Base-by-base conservation (phyloP, 2,797 vertebrate species). In the Sebastes reedi region DNA sequence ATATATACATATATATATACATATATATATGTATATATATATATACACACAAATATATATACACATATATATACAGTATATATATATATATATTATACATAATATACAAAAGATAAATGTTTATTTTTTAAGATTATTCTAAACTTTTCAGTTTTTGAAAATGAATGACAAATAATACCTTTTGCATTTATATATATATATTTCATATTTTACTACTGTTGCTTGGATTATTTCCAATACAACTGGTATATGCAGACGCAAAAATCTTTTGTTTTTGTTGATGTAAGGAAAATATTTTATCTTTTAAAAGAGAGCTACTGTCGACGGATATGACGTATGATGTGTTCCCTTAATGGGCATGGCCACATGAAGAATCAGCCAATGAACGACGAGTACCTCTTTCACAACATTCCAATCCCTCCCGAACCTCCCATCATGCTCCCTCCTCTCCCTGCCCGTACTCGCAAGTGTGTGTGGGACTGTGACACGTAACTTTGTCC, bases 401-500 rank as follows among this genome's bases (percentile, higher is more conserved):
- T 86, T 87, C 80, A 88, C 90, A 90, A 91, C 89, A 86, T 91
- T 94, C 90, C 86, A 61, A 24, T 67, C 67, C 20, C 20, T 84
- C 77, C 75, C 32, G 14, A 8, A 12, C 9, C 32, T 1, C 20
- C 77, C 68, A 13, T 58, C 39, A 52, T 67, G 52, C 65, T n/a
- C 66, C 77, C 36, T 34, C 32, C 81, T 39, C 67, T 64, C 61
- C 29, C 39, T 72, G 8, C 5, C 5, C 25, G 27, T 8, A 4
- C 27, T 55, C 22, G 20, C 22, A n/a, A 8, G 56, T 46, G 61
- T 58, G 56, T 22, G 58, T 29, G 64, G 65, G 67, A 52, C 76
- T 70, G 77, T 95, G 95, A 96, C 95, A 96, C 95, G 95, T 95
- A 95, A 68, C 72, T 79, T 20, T 27, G 81, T 80, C 79, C 79